Percentiles rank a stretch among this genome's conserved stretches.
phyloP scores from a whole-genome alignment of 1,140 invertebrate genomes.

The Drosophila ohnishii region DNA sequence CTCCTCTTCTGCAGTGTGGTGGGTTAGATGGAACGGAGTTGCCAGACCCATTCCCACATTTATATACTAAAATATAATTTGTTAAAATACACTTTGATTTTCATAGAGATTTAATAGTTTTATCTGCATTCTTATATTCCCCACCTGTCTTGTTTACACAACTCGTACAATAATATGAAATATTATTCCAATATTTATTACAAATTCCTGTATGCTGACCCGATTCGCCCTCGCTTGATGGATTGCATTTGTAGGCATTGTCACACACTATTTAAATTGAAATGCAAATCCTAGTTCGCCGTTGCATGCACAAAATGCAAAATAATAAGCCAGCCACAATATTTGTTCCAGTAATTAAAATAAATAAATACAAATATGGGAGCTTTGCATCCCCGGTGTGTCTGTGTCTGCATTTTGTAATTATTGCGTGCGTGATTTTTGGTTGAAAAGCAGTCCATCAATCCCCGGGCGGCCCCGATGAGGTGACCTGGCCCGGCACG shows the following conservation, averaged over 20 bases:
- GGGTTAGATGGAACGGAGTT: too few relatives aligned
- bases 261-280: slow-evolving; percentile 60
- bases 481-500: neutral
- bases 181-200: slow-evolving; percentile 5
- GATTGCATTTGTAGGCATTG: slow-evolving; percentile 34
- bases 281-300: slow-evolving; percentile 45
- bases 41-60: too few relatives aligned
- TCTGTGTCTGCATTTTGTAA: slow-evolving; percentile 55
- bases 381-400: slow-evolving; percentile 4
- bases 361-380: slow-evolving; percentile 33
- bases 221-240: neutral
- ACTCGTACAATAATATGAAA: neutral
- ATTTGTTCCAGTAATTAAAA: slow-evolving; percentile 73
- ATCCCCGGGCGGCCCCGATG: neutral
- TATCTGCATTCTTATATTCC: too few relatives aligned
- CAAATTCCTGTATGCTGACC: slow-evolving; percentile 5
- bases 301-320: slow-evolving; percentile 31
- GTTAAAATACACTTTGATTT: neutral
- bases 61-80: neutral
- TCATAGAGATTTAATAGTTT: too few relatives aligned
- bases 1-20: too few relatives aligned
- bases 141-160: neutral
- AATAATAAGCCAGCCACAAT: slow-evolving; percentile 60
- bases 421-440: slow-evolving; percentile 76
- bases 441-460: slow-evolving; percentile 57